Conservation (phyloP, 2,888 invertebrate genomes). For the Maniola hyperantus region DNA sequence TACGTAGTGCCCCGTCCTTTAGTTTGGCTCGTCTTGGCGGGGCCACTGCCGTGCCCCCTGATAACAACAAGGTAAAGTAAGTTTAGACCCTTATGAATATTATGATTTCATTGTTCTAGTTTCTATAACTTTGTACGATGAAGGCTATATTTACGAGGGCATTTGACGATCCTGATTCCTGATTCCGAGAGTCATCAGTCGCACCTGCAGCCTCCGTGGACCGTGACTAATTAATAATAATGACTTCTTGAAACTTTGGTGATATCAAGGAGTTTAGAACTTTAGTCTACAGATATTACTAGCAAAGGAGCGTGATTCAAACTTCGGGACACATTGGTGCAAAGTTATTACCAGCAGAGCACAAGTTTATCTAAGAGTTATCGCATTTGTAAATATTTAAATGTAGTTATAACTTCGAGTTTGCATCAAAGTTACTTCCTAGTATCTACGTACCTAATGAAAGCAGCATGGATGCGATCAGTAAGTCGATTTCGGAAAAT, state of each 20-base stretch:
- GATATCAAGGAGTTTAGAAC: not conserved
- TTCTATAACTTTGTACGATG: not conserved
- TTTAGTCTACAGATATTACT: not conserved
- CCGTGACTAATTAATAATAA: constrained; percentile 12
- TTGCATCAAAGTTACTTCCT: not conserved
- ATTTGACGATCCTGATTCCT: not conserved
- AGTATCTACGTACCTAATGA: no score
- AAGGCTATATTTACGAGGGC: constrained; percentile 2
- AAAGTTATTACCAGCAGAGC: not conserved
- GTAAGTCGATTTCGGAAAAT: no score
- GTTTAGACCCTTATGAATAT: not conserved
- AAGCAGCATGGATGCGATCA: no score
- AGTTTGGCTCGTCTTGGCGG: no score
- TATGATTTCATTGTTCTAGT: not conserved
- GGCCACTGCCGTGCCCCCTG: no score
- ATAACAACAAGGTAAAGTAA: no score
- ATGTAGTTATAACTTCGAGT: no score
- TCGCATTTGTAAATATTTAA: no score
- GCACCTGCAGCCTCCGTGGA: constrained; percentile 33
- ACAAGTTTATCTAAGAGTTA: no score
- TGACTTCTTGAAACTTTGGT: not conserved
- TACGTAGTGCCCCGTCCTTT: no score
- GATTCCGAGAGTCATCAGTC: constrained; percentile 24
- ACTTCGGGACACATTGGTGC: not conserved
- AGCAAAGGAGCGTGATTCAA: not conserved